Base-by-base conservation (phyloP, 1,140 invertebrate genomes). In the Drosophila willistoni region DNA sequence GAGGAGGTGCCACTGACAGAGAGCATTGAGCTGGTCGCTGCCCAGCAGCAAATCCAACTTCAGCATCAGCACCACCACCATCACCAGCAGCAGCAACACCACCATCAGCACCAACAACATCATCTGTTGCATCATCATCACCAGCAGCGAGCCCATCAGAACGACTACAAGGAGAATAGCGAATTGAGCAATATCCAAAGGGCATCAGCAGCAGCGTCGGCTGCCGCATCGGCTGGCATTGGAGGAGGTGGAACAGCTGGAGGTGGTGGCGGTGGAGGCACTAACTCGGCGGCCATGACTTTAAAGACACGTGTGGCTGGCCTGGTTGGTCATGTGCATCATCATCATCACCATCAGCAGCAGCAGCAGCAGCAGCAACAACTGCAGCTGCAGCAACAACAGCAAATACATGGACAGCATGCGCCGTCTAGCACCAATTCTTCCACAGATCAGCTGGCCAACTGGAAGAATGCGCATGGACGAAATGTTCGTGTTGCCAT, bases 401-500 rank as follows among this genome's bases (percentile, higher is more conserved):
- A 79, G 22, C 36, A 39, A 39, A 39, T 39, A 5, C 36, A 39
- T 39, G 12, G 10, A 25, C 69, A 71, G 9, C 73, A 79, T 22
- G 51, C 61, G 57, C 68, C 68, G 2, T 22, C 57, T 7, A 71
- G 42, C n/a, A 55, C 42, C 25, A 73, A 76, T n/a, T 79, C 79
- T 13, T 84, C 79, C 2, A 73, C 54, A 7, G 90, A 87, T 63
- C 86, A 90, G 47, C 22, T 71, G 55, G 77, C 79, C 41, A 91
- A 89, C 57, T 91, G 82, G 90, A 82, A 80, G 57, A 79, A 85
- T 54, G 19, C 68, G n/a, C 73, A 76, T 56, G 73, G 74, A 6
- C 59, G 84, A 33, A 78, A 75, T 64, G 73, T 83, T 19, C 79
- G 87, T 7, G 85, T 95, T 12, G 93, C 93, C 47, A 93, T 95